Base-by-base conservation (phyloP, 2,113 vertebrate genomes). In the Scopus umbretta region DNA sequence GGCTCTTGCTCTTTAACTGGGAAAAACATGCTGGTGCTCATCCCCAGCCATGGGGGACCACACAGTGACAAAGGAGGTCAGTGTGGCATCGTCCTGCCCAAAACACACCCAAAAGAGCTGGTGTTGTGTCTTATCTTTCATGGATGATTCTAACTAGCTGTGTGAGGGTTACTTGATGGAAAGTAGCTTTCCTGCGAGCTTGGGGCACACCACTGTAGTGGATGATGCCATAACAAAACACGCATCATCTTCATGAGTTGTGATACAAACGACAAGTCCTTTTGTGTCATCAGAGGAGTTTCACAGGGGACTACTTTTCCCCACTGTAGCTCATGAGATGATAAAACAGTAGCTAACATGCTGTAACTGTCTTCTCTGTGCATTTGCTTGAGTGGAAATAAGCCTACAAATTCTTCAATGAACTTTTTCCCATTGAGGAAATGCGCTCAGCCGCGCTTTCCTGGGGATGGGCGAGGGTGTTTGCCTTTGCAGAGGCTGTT, bases 221-320 rank as follows among this genome's bases (percentile, higher is more conserved):
- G 45, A 4, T 13, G 18, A 25, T 22, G 38, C 65, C 2, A 5
- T 36, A 59, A 27, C 4, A 10, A 16, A 53, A 55, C 29, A 25
- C 2, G 0, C 0, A 0, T 25, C 0, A 1, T 19, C 67, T 47
- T 67, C 1, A 0, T 0, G 7, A 73, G 58, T 75, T 72, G 47
- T n/a, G 25, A 38, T 32, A 3, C 10, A 22, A 86, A 65, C 13
- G 32, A 27, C 1, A 3, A 0, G 40, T 52, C 86, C 22, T 38
- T 9, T 30, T 27, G 40, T 71, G 20, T 8, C 45, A 7, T 15
- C 61, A 23, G 16, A 65, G 62, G 13, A 75, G 38, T 53, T 78
- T 36, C 42, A 11, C 16, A 21, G 74, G 29, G 23, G 10, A 16
- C 10, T 4, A 3, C 52, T 63, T 45, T 8, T 6, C 6, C 36